Conservation (phyloP, 2,797 vertebrate species). For the Typhlichthys eigenmanni region DNA sequence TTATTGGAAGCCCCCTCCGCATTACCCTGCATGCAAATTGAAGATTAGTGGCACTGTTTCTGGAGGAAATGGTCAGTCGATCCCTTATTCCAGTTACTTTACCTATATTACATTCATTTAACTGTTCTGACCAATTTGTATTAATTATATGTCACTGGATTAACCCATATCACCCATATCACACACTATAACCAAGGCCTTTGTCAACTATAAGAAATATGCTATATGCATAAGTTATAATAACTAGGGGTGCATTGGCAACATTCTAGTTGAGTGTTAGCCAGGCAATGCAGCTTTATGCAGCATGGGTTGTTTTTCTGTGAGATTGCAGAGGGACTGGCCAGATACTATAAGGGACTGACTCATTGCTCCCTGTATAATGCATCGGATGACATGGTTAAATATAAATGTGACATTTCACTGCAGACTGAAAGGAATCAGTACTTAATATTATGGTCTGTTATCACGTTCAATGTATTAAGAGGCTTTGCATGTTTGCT, state of each 20-base stretch:
- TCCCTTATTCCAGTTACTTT: constrained; percentile 33
- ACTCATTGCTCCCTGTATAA: constrained; percentile 20
- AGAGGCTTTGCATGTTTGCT: background rate
- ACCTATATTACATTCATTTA: too few species aligned
- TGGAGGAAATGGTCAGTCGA: constrained; percentile 5
- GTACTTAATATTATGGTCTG: constrained; percentile 22
- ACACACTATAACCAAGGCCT: too few species aligned
- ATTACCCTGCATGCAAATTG: constrained; percentile 25
- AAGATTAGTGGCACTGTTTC: constrained; percentile 17
- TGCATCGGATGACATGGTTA: constrained; percentile 27
- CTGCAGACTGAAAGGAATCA: constrained; percentile 28
- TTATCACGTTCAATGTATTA: constrained; percentile 1
- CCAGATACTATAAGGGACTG: constrained; percentile 4
- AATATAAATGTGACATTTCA: constrained; percentile 22
- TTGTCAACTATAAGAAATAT: too few species aligned
- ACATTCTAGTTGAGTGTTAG: constrained; percentile 23
- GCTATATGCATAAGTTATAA: too few species aligned
- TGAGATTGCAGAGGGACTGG: constrained; percentile 9
- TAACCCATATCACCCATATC: too few species aligned
- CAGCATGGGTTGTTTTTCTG: constrained; percentile 31
- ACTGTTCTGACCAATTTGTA: too few species aligned
- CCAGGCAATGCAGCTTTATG: constrained; percentile 15
- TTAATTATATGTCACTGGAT: too few species aligned
- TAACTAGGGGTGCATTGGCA: constrained; percentile 19
- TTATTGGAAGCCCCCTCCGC: constrained; percentile 29